Percentiles rank a stretch among this genome's conserved stretches.
Conservation (phyloP, 1,140 invertebrate genomes). For the Neotoxoptera formosana region DNA sequence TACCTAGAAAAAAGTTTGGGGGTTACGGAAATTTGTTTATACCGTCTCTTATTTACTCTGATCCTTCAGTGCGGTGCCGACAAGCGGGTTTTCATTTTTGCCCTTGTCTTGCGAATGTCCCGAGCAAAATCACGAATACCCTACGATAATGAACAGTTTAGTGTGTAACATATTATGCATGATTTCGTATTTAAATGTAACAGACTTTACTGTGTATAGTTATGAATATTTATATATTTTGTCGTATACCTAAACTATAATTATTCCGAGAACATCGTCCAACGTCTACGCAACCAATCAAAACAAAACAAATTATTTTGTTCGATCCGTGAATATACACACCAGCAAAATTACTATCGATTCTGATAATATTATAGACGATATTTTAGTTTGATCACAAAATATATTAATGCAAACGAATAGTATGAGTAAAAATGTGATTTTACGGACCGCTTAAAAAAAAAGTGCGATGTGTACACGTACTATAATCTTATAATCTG, state of each 20-base stretch:
- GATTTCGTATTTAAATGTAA: background rate
- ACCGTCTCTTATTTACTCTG: background rate
- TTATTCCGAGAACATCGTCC: background rate
- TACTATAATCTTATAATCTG: no score
- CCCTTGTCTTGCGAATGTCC: no score
- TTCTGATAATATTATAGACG: background rate
- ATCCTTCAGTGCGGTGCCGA: background rate
- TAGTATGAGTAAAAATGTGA: background rate
- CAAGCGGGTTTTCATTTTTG: background rate
- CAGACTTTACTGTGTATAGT: background rate
- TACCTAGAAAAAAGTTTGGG: background rate
- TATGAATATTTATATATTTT: background rate
- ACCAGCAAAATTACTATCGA: background rate
- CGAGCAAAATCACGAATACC: background rate
- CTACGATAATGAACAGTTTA: background rate
- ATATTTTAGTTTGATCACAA: background rate
- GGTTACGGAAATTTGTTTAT: background rate
- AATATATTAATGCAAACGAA: background rate
- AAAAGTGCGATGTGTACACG: no score
- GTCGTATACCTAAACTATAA: background rate
- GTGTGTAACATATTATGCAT: background rate
- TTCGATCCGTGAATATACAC: background rate
- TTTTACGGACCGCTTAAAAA: no score
- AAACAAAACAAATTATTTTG: background rate
- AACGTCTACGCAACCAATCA: background rate